Evolutionary conservation across 2,888 invertebrate species (phyloP), one percentile per base, ranked within the genome.

Genomic region (Mechanitis mazaeus): DNA sequence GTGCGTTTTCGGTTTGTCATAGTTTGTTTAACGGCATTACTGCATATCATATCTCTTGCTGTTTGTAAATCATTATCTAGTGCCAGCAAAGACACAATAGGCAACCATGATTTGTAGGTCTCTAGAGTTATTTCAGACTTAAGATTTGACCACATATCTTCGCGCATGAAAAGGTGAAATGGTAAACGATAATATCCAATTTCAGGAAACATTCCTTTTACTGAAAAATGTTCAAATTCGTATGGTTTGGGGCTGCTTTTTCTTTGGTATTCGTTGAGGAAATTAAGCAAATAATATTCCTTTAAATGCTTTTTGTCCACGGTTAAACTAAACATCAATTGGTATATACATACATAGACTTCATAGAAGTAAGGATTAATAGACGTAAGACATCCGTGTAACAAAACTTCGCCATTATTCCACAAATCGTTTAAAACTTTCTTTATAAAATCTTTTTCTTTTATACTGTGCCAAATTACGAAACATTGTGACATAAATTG

Each of bases 31-130:
- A 91, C 81, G 59, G 91, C 91, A 63, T 89, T 91, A 71, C 91
- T 90, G 67, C 91, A 90, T 70, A 91, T 85, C 90, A 91, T 91
- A 70, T 91, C 91, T 69, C 77, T 83, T n/a, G 87, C 85, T 42
- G 83, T 87, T 75, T 91, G 90, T 63, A 80, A 69, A 75, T 90
- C 85, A 20, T 81, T 77, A 69, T 90, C 85, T 31, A 91, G 76
- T 42, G 83, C 77, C 47, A 91, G 74, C 64, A 90, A 76, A 47
- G 83, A 73, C 46, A 86, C 89, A 50, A 83, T 79, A 31, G 88
- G 87, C 55, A 91, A 68, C 91, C 91, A 91, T 45, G 80, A 79
- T 71, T 88, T 87, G 65, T 91, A 91, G 4, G 90, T 87, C 75
- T 87, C 87, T 68, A 91, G 71, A 7, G 90, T 90, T 64, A 91